Percentiles rank a stretch among this genome's conserved stretches.
Evolutionary conservation across 2,888 invertebrate genomes (phyloP).

Genomic region (Halocaridina rubra): DNA sequence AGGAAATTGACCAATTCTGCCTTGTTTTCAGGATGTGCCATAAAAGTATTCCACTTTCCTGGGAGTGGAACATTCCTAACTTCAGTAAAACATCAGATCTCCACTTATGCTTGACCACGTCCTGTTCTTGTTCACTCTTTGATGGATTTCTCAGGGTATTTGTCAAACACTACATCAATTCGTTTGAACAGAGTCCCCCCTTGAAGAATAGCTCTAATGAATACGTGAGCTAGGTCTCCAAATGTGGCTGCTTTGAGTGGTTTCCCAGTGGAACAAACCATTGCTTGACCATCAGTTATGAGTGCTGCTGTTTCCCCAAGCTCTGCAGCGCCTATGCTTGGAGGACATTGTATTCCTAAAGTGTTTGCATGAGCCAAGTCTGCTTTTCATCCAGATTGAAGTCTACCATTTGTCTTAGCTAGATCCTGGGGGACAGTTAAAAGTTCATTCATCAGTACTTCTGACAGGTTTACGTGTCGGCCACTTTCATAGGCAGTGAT

Average conservation of each 20-base stretch:
- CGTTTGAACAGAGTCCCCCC: not conserved
- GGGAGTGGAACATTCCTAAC: not conserved
- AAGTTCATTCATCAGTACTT: constrained; percentile 7
- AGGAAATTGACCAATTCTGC: not conserved
- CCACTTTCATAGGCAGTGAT: constrained; percentile 14
- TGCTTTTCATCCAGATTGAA: not conserved
- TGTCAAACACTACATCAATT: not conserved
- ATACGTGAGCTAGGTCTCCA: not conserved
- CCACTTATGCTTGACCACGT: not conserved
- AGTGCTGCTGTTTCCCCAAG: not conserved
- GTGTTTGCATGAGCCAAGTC: not conserved
- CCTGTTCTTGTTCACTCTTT: not conserved
- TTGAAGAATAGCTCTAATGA: not conserved
- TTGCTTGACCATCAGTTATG: not conserved
- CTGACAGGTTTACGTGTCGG: not conserved
- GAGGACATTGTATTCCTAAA: not conserved
- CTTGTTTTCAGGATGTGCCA: constrained; percentile 3
- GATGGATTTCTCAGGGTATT: not conserved
- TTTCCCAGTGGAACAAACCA: not conserved
- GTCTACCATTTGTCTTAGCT: too few relatives aligned
- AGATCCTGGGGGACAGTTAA: not conserved
- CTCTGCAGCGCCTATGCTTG: too few relatives aligned
- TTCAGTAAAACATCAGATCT: not conserved
- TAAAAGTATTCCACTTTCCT: constrained; percentile 17
- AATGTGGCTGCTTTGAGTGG: not conserved